Conservation (phyloP, 1,140 invertebrate genomes). For the Conus betulinus region DNA sequence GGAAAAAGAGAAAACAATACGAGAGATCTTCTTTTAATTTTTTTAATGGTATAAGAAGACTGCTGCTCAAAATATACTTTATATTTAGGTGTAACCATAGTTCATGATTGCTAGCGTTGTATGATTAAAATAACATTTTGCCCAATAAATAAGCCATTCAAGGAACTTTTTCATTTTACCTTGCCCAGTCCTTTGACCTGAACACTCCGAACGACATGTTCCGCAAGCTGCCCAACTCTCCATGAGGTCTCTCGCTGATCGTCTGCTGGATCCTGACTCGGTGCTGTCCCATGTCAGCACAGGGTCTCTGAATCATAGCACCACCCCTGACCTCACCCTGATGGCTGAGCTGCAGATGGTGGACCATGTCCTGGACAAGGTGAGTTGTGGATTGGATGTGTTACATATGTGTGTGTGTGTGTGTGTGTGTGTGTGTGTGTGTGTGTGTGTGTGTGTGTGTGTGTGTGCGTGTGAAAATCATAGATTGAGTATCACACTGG, state of each 20-base stretch:
- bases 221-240: conserved; percentile 65
- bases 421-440: not conserved
- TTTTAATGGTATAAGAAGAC: no score
- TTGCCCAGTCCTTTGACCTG: conserved; percentile 69
- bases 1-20: no score
- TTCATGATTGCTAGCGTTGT: no score
- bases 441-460: no score
- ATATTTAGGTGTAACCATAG: no score
- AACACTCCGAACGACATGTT: conserved; percentile 67
- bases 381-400: conserved; percentile 43
- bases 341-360: conserved; percentile 71
- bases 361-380: conserved; percentile 66
- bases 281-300: conserved; percentile 50
- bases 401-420: not conserved
- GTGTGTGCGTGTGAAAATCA: no score
- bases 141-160: not conserved
- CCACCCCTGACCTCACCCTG: conserved; percentile 60
- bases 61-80: no score
- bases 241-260: conserved; percentile 55
- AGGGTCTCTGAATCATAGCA: conserved; percentile 64
- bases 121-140: no score
- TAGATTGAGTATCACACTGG: no score
- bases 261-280: conserved; percentile 64
- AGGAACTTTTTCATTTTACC: conserved; percentile 34
- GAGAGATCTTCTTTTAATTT: no score